phyloP scores from a whole-genome alignment of 2,113 vertebrate species.

The Uria aalge region DNA sequence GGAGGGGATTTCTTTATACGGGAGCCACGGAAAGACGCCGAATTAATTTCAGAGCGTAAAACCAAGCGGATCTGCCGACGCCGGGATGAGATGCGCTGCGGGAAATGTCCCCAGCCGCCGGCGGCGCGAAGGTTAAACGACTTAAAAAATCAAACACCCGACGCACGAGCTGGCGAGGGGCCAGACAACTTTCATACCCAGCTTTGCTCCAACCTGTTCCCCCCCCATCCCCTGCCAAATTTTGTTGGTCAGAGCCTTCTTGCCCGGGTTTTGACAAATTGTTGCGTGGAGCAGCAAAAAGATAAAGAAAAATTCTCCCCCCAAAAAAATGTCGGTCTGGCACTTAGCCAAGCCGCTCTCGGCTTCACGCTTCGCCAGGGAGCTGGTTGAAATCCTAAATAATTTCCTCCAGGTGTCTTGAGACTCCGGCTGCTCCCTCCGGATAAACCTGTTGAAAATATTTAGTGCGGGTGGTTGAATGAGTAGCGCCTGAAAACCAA shows the following conservation, averaged over 20 bases:
- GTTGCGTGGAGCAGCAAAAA: neutral
- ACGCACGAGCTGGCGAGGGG: neutral
- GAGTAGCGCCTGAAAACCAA: neutral
- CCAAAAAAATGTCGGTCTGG: neutral
- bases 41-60: neutral
- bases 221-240: too few relatives aligned
- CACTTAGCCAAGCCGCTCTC: neutral
- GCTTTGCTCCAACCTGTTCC: neutral
- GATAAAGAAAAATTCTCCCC: neutral
- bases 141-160: neutral
- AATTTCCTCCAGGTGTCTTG: neutral
- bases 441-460: neutral
- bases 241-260: neutral
- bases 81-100: neutral
- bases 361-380: neutral
- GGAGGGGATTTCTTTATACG: neutral
- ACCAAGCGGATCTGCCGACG: neutral
- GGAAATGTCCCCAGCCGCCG: neutral
- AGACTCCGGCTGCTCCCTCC: neutral
- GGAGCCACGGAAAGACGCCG: neutral
- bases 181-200: neutral
- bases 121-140: neutral
- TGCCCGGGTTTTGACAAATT: neutral
- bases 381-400: neutral
- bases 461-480: neutral